Evolutionary conservation across 2,797 vertebrate species (phyloP).

Genomic region (Lerista edwardsae): DNA sequence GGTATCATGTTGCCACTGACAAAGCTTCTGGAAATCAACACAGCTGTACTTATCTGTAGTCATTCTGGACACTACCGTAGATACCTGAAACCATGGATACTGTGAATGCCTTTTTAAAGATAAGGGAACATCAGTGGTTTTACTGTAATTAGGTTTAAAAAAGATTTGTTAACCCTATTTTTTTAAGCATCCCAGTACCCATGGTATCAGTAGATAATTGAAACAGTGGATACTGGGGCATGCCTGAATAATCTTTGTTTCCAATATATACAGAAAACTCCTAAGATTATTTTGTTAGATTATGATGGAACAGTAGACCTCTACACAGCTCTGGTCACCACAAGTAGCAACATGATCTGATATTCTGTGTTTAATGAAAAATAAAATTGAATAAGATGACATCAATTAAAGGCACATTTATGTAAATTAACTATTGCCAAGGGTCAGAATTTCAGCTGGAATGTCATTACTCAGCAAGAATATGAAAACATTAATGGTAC

Average conservation of each 20-base stretch:
- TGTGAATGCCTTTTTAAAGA: too few relatives aligned
- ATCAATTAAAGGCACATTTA: neutral
- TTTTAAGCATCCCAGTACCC: too few relatives aligned
- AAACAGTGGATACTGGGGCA: too few relatives aligned
- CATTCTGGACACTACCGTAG: too few relatives aligned
- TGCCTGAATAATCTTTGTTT: neutral
- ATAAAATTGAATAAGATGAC: neutral
- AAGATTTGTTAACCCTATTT: too few relatives aligned
- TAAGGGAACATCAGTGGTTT: too few relatives aligned
- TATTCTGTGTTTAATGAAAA: neutral
- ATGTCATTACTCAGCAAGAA: neutral
- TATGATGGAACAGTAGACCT: neutral
- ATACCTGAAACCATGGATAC: too few relatives aligned
- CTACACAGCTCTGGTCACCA: neutral
- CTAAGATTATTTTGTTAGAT: neutral
- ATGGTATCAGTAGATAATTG: too few relatives aligned
- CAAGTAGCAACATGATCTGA: neutral
- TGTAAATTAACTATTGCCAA: neutral
- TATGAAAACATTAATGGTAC: neutral
- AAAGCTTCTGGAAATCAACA: too few relatives aligned
- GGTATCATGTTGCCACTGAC: too few relatives aligned
- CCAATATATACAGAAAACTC: neutral
- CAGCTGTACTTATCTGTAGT: too few relatives aligned
- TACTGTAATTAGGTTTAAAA: too few relatives aligned
- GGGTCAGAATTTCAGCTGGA: neutral